Evolutionary conservation across 1,140 invertebrate species (phyloP), one percentile per base, ranked within the genome.

Genomic region (Colletes latitarsis): DNA sequence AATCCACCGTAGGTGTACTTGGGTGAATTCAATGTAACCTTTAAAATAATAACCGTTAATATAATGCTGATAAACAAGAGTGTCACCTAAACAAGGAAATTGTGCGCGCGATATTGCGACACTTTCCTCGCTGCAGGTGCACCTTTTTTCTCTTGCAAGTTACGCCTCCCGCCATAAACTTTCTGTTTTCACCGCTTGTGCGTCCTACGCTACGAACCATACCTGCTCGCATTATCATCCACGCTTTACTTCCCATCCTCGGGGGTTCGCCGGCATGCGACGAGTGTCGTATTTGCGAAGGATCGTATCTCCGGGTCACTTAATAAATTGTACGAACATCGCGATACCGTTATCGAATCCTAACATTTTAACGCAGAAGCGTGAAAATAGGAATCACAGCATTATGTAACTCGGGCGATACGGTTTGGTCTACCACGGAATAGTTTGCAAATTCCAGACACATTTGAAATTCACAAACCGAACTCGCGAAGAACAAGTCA

Each of bases 21-120:
- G 17, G 12, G 17, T 19, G 52, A 21, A n/a, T 76, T 19, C n/a
- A 19, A 10, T 2, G 15, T 9, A 8, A 3, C 19, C 55, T 19
- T 69, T 69, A 77, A 30, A 73, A 79, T 79, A 73, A 79, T 73
- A 55, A 57, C 60, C 49, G 77, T 66, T 79, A 73, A 79, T 73
- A 71, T 60, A 41, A 21, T 5, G 15, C 19, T 57, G 77, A 79
- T 79, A 73, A 73, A 79, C 71, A 39, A 72, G 69, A 72, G 64
- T 64, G 77, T 57, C 69, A 41, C 60, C 52, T 79, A 73, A 79
- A 79, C 70, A 66, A 73, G 77, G 19, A 66, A 79, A 79, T 73
- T 79, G 70, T 58, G 19, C 9, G 49, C 49, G 17, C 46, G 41
- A 66, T 73, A 73, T 79, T 73, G 60, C 69, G 49, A 73, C 77